Base-by-base conservation (phyloP, 2,888 invertebrate species). In the Tipula helvola region DNA sequence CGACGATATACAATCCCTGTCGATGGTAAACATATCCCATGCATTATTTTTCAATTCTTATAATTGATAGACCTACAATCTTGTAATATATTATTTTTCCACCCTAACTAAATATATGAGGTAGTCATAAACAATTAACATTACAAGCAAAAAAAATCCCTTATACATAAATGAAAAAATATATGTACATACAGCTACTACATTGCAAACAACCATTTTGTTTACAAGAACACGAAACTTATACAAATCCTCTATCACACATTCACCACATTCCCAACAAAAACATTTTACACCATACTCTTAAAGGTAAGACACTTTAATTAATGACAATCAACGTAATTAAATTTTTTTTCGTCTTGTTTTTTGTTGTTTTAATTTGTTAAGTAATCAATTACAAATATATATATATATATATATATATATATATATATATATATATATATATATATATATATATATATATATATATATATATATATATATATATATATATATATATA, bases 271-370 rank as follows among this genome's bases (percentile, higher is more conserved):
- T 71, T 10, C 12, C 10, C 28, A 18, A 28, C 71, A 71, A 28
- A 52, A 71, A 28, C 71, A 18, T 10, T 28, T n/a, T 52, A 28
- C 71, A 71, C 28, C 28, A 71, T 71, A 71, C 71, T 71, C 71
- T 3, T 28, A 28, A 10, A 71, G 71, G 71, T 28, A 71, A 71
- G 71, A 71, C 71, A 71, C 71, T 71, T 28, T 71, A 28, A 71
- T 71, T 71, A 71, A 71, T 71, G 71, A 71, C 71, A 71, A 71
- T 71, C 71, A 71, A 71, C 71, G 71, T 71, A 71, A 71, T 71
- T 71, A 71, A 71, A 28, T 28, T 28, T 71, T 71, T 52, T 71
- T 71, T 71, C 71, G 71, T 28, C 71, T 10, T 71, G 3, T 52
- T 71, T 71, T 10, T 57, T 57, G 52, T 57, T 57, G 16, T 57